Base-by-base conservation (phyloP, 2,797 vertebrate genomes). In the Florisuga fusca region DNA sequence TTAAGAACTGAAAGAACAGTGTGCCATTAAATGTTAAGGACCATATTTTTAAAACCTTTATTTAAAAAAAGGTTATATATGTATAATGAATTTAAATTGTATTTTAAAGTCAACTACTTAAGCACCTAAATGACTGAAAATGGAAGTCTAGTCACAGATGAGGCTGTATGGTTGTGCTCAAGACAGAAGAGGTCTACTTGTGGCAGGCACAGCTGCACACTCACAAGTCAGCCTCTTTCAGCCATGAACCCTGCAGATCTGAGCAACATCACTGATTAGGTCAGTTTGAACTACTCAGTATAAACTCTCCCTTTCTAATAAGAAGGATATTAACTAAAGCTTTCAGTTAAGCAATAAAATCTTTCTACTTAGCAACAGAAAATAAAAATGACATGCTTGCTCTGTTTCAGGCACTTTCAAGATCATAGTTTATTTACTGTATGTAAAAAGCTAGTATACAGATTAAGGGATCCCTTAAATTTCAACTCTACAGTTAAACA, bases 371-470 rank as follows among this genome's bases (percentile, higher is more conserved):
- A 94, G 82, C 77, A 96, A 97, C 81, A 96, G 92, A 96, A 96
- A 97, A 94, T 82, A 84, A 96, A 95, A 97, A 96, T 95, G 29
- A 97, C 93, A 97, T 96, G 87, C 93, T 97, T 95, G 92, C 80
- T 98, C 98, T 98, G 97, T 98, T 99, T 99, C 98, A 99, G 99
- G 99, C 99, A 99, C 99, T 99, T 99, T 98, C 98, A 99, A 98
- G 98, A 85, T 89, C 64, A 91, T 93, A 68, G 69, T 91, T 99
- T 99, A 99, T 99, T 98, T 97, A 97, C 96, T 98, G 98, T 98
- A 99, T 98, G 98, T 99, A 99, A 99, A 99, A 99, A 99, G 98
- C 98, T 99, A 98, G 98, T 98, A 98, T 98, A 98, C 98, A 99
- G 98, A 98, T 98, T 97, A 99, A 92, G 97, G 97, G 94, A 98